These are phyloP conservation scores for Carterocephalus palaemon DNA, from an alignment of 2,888 invertebrate genomes.

Conservation along the genomic window DNA sequence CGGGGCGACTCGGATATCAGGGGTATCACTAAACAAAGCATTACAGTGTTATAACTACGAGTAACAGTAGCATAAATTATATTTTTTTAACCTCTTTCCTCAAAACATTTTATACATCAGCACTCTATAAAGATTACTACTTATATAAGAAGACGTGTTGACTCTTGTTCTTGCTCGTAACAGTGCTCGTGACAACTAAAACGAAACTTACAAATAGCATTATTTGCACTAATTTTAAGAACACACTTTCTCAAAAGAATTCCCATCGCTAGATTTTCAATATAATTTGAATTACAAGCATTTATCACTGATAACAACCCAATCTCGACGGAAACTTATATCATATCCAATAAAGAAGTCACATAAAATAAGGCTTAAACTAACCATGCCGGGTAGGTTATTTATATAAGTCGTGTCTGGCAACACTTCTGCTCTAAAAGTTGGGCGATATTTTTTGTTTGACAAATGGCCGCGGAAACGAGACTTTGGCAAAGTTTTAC, in stretches of 20 bases:
- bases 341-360: constrained; percentile 25
- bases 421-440: constrained; percentile 64
- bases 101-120: no score
- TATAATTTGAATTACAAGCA: constrained; percentile 2
- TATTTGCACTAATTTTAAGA: no score
- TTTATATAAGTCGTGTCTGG: constrained; percentile 70
- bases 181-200: no score
- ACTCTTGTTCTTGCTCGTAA: no score
- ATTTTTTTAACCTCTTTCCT: no score
- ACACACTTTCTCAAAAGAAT: neutral
- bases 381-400: constrained; percentile 56
- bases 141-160: no score
- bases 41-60: no score
- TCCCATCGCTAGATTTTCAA: neutral
- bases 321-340: constrained; percentile 21
- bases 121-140: no score
- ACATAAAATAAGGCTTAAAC: constrained; percentile 45
- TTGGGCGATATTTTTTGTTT: constrained; percentile 74
- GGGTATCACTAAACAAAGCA: no score
- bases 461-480: constrained; percentile 74
- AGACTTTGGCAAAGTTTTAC: constrained; percentile 71
- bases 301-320: constrained; percentile 12
- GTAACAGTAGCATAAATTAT: no score
- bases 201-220: no score
- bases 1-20: no score